Evolutionary conservation across 2,797 vertebrate genomes (phyloP), one percentile per base, ranked within the genome.

Genomic region (Rhynchotus rufescens): DNA sequence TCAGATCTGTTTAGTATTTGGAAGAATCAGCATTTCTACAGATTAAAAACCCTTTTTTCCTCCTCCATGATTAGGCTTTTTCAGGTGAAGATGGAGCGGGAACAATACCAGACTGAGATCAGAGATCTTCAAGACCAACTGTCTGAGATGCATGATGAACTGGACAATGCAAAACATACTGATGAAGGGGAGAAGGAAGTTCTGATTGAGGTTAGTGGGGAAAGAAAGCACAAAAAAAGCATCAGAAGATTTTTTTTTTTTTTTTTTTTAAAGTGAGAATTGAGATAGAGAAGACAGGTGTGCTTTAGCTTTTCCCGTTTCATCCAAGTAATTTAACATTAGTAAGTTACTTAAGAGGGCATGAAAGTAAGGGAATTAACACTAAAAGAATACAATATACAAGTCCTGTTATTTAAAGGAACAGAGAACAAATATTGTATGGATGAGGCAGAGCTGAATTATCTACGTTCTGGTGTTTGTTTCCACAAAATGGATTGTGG

Each of bases 111-210:
- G 97, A 99, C 98, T 0, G 99, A 99, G 97, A 99, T 99, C 97
- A 97, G 99, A 95, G 99, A 99, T 96, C 98, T 99, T 96, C 99
- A 99, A 96, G 99, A 99, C 87, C 99, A 99, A 96, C 98, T 99
- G 76, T 99, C 99, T 3, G 99, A 99, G 97, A 99, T 99, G 99
- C 99, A 99, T 0, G 99, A 99, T 36, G 99, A 99, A 93, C 96
- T 99, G 34, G 99, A 99, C 95, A 96, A 95, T 0, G 98, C 99
- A 67, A 99, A 99, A 94, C 98, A 94, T 52, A 96, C 97, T 0
- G 98, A 98, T 80, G 98, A 98, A 52, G 91, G 96, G 59, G 99
- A 99, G 94, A 99, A 98, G 78, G 98, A 98, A 54, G 93, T 97
- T 80, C 97, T 99, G 36, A 97, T 99, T 81, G 98, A 98, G 98